phyloP scores from a whole-genome alignment of 2,113 vertebrate genomes.

The Stomatorhinus ivindoensis region DNA sequence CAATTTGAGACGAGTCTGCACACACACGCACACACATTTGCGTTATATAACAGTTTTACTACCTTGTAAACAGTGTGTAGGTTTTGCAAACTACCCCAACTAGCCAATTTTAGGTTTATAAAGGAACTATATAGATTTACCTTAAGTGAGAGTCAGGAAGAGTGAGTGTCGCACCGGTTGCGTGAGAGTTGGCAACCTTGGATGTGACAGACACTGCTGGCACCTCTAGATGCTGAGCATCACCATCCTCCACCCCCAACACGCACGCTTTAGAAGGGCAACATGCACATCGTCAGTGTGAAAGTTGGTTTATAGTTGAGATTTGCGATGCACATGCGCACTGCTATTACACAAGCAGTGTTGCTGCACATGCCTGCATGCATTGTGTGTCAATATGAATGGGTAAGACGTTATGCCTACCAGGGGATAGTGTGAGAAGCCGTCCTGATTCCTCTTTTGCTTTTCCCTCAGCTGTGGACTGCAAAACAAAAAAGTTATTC shows the following conservation, averaged over 20 bases:
- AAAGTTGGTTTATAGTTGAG: neutral
- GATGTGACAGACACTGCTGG: neutral
- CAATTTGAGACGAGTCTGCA: neutral
- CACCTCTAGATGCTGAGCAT: neutral
- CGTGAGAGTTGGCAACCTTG: neutral
- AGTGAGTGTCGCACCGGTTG: neutral
- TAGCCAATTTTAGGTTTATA: neutral
- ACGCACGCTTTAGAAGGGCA: neutral
- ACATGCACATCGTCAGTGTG: neutral
- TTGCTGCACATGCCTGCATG: neutral
- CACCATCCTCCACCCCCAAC: neutral
- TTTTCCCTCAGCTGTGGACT: neutral
- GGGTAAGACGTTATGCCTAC: neutral
- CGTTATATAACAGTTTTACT: neutral
- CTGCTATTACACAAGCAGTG: neutral
- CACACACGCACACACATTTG: neutral
- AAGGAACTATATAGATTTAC: neutral
- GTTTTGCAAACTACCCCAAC: neutral
- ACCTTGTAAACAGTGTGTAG: neutral
- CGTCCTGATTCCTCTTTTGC: neutral
- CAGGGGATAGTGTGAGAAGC: neutral
- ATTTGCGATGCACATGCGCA: neutral
- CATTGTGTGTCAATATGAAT: neutral
- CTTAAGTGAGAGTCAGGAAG: neutral
- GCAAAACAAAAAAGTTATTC: neutral